Conservation (phyloP, 2,113 vertebrate species). For the Uria lomvia region DNA sequence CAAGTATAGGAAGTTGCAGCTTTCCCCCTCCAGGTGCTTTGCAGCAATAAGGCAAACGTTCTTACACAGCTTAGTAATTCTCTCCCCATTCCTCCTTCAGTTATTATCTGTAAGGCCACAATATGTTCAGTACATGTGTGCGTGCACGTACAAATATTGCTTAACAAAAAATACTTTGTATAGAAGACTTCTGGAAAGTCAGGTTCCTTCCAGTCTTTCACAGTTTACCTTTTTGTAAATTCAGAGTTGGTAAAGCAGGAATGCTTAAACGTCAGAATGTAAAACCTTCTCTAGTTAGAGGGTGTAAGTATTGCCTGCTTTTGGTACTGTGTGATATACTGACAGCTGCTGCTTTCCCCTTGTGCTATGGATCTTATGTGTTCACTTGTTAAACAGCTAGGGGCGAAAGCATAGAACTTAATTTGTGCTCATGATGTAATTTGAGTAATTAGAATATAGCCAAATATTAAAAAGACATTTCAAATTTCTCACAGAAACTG, state of each 20-base stretch:
- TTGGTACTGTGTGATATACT: not conserved
- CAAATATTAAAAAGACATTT: not conserved
- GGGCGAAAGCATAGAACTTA: not conserved
- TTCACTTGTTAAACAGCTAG: not conserved
- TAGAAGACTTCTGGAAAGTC: not conserved
- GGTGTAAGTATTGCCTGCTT: not conserved
- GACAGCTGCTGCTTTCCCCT: not conserved
- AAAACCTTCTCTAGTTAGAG: not conserved
- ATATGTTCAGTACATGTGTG: not conserved
- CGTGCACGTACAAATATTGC: not conserved
- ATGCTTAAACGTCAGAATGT: not conserved
- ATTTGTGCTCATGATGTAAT: not conserved
- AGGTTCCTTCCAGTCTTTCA: not conserved
- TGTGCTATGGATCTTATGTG: fast-evolving
- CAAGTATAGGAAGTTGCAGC: not conserved
- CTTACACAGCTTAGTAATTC: not conserved
- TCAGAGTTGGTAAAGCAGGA: not conserved
- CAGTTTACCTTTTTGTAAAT: not conserved
- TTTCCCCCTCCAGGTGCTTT: not conserved
- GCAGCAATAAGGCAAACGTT: not conserved
- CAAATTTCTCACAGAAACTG: not conserved
- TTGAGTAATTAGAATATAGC: not conserved
- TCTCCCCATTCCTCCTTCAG: not conserved
- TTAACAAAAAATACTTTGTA: not conserved
- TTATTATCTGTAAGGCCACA: not conserved